phyloP scores from a whole-genome alignment of 2,113 vertebrate genomes.

The Phodopus roborovskii region DNA sequence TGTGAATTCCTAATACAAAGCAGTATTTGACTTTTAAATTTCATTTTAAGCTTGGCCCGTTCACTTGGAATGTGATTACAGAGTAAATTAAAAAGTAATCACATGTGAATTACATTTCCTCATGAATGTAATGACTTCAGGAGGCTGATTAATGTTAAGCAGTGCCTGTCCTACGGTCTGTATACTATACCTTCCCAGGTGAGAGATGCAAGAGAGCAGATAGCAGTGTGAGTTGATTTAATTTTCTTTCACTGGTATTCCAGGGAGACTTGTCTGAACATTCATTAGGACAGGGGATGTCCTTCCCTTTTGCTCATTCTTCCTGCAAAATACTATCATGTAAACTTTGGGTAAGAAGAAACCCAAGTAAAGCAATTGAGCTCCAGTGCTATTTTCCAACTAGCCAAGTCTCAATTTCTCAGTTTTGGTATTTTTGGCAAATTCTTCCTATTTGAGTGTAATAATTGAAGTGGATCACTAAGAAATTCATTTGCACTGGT shows the following conservation, averaged over 20 bases:
- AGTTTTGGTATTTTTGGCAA: conserved; percentile 55
- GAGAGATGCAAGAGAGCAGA: conserved; percentile 88
- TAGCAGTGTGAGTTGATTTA: conserved; percentile 89
- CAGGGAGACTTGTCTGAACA: conserved; percentile 85
- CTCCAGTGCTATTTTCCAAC: conserved; percentile 84
- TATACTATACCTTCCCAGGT: conserved; percentile 89
- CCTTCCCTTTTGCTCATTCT: conserved; percentile 87
- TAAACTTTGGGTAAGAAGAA: conserved; percentile 86
- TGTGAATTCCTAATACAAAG: conserved; percentile 91
- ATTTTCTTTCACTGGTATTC: conserved; percentile 89
- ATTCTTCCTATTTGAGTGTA: conserved; percentile 77
- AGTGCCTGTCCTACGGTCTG: conserved; percentile 87
- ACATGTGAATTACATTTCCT: conserved; percentile 93
- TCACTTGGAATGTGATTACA: conserved; percentile 94
- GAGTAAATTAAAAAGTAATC: conserved; percentile 95
- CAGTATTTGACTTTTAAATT: conserved; percentile 97
- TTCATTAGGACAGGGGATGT: conserved; percentile 85
- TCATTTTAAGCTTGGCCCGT: conserved; percentile 92
- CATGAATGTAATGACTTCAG: conserved; percentile 93
- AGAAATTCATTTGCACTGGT: conserved; percentile 66
- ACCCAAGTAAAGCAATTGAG: conserved; percentile 80
- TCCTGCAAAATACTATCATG: conserved; percentile 87
- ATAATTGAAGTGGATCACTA: conserved; percentile 72
- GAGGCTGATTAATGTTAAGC: conserved; percentile 93
- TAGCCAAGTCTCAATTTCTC: conserved; percentile 44